These are phyloP conservation scores for Drosophila persimilis DNA, from an alignment of 1,140 invertebrate species.

Conservation along the genomic window DNA sequence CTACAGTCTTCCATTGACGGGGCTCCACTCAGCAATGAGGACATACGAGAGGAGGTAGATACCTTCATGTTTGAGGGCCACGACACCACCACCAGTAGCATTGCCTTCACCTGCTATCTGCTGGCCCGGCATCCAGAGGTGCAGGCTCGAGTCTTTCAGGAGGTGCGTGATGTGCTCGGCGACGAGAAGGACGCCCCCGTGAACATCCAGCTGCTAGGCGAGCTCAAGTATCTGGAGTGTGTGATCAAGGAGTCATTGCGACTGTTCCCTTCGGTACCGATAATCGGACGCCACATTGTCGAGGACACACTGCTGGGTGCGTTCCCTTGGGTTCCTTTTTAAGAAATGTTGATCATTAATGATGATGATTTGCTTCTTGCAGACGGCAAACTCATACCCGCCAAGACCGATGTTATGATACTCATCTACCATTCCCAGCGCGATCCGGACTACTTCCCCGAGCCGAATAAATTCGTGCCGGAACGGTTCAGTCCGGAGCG, in stretches of 20 bases:
- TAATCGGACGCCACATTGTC: constrained; percentile 85
- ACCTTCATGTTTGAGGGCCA: constrained; percentile 92
- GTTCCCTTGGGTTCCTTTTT: neutral
- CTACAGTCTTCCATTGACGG: constrained; percentile 86
- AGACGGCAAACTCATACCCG: constrained; percentile 82
- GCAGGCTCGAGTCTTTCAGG: constrained; percentile 86
- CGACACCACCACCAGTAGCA: constrained; percentile 87
- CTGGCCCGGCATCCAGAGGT: constrained; percentile 85
- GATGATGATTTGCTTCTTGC: neutral
- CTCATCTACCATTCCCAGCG: constrained; percentile 84
- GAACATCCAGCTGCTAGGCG: constrained; percentile 55
- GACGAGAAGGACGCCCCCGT: constrained; percentile 58
- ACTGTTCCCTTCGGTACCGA: constrained; percentile 88
- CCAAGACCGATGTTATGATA: constrained; percentile 76
- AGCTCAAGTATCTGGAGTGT: constrained; percentile 84
- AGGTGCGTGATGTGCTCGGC: constrained; percentile 85
- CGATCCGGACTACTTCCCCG: constrained; percentile 84
- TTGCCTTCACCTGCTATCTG: constrained; percentile 85
- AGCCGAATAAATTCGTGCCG: constrained; percentile 86
- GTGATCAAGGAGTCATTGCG: constrained; percentile 87
- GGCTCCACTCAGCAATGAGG: constrained; percentile 85
- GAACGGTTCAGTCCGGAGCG: constrained; percentile 86
- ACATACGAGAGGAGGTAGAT: constrained; percentile 90
- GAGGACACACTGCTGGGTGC: constrained; percentile 83
- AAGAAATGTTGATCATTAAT: neutral